Conservation (phyloP, 2,888 invertebrate species). For the Ectemnius lituratus region DNA sequence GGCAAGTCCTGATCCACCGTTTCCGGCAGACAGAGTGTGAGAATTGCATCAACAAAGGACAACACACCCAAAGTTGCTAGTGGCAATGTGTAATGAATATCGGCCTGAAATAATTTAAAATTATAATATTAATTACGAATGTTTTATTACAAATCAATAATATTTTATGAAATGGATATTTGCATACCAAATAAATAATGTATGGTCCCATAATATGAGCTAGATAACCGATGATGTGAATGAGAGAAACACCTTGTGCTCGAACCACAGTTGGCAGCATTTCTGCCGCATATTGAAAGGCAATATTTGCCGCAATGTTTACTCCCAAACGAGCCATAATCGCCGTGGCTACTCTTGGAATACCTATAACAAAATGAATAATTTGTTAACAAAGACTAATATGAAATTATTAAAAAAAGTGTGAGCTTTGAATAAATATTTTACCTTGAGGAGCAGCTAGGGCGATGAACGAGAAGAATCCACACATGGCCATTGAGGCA, state of each 20-base stretch:
- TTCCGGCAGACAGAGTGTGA: conserved; percentile 90
- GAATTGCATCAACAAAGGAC: conserved; percentile 86
- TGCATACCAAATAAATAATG: conserved; percentile 86
- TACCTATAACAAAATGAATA: conserved; percentile 76
- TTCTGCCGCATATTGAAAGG: conserved; percentile 93
- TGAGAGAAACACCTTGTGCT: conserved; percentile 91
- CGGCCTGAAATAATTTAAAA: conserved; percentile 61
- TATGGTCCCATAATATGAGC: conserved; percentile 91
- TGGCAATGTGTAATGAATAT: conserved; percentile 79
- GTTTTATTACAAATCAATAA: too few relatives aligned
- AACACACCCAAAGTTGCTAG: conserved; percentile 87
- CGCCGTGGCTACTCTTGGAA: conserved; percentile 87
- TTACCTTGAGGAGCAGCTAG: conserved; percentile 86
- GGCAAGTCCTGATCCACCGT: conserved; percentile 92
- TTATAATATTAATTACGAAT: too few relatives aligned
- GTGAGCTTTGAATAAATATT: background rate
- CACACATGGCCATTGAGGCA: conserved; percentile 89
- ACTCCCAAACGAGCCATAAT: conserved; percentile 91
- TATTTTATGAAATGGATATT: background rate
- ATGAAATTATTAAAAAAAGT: background rate
- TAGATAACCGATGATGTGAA: conserved; percentile 93
- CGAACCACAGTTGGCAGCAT: conserved; percentile 91
- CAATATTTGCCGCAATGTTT: conserved; percentile 94
- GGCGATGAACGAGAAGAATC: conserved; percentile 88
- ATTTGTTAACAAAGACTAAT: too few relatives aligned